Evolutionary conservation across 1,140 invertebrate genomes (phyloP).

Genomic region (Lysiphlebus fabarum): DNA sequence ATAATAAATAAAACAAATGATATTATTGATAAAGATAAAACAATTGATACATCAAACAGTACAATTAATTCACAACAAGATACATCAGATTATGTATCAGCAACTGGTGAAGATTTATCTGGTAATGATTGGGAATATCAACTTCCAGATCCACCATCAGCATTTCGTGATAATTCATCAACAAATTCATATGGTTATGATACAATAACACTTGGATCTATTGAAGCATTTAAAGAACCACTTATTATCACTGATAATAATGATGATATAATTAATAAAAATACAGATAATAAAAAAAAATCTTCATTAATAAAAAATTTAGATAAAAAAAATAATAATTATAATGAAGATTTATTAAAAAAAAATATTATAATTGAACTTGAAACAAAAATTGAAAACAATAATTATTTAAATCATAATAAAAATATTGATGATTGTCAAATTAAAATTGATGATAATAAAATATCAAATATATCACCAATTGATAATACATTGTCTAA

Average conservation of each 20-base stretch:
- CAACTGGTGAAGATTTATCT: constrained; percentile 40
- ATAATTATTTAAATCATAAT: constrained; percentile 20
- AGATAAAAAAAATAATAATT: constrained; percentile 9
- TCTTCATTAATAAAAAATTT: constrained; percentile 9
- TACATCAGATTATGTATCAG: constrained; percentile 50
- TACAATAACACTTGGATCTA: constrained; percentile 33
- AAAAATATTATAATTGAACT: constrained; percentile 41
- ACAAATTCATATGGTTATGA: constrained; percentile 43
- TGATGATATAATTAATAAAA: not conserved
- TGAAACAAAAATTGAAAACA: constrained; percentile 37
- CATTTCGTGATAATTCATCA: constrained; percentile 56
- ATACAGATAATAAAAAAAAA: constrained; percentile 1
- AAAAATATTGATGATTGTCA: constrained; percentile 7
- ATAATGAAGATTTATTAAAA: constrained; percentile 18
- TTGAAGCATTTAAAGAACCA: constrained; percentile 26
- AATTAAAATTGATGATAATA: constrained; percentile 14
- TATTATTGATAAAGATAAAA: not conserved
- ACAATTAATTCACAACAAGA: constrained; percentile 37
- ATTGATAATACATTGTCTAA: constrained; percentile 48
- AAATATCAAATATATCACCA: constrained; percentile 39
- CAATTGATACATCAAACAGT: constrained; percentile 20
- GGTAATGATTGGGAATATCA: constrained; percentile 61
- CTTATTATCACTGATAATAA: not conserved
- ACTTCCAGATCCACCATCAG: constrained; percentile 62
- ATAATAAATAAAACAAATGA: not conserved